These are phyloP conservation scores for Neopelma chrysocephalum DNA, from an alignment of 2,797 vertebrate species.

Conservation along the genomic window DNA sequence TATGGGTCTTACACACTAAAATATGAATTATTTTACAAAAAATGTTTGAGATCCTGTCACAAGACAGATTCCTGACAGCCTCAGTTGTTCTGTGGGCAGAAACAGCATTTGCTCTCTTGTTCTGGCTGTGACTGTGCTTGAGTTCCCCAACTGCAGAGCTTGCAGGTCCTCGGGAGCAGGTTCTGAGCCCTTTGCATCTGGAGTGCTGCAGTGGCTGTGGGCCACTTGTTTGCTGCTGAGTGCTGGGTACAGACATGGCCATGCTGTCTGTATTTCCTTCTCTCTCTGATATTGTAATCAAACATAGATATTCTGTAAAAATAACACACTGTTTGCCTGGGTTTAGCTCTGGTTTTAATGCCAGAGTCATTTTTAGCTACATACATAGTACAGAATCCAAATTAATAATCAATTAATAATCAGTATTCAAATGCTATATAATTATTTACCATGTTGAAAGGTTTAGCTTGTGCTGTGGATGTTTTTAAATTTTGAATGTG, in stretches of 20 bases:
- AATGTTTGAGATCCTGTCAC: not conserved
- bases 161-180: accelerated
- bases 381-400: not conserved
- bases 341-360: slow-evolving; percentile 41
- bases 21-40: not conserved
- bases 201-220: not conserved
- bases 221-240: not conserved
- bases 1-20: not conserved
- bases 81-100: not conserved
- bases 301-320: not conserved
- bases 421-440: slow-evolving; percentile 6
- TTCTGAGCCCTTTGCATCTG: not conserved
- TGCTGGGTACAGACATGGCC: not conserved
- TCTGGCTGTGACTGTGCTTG: not conserved
- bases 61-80: not conserved
- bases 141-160: not conserved
- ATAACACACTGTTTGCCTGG: not conserved
- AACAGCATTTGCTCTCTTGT: not conserved
- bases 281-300: not conserved
- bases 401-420: slow-evolving; percentile 49
- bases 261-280: not conserved
- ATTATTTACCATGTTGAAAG: slow-evolving; percentile 16
- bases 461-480: not conserved
- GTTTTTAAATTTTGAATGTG: not conserved
- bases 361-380: slow-evolving; percentile 32